Evolutionary conservation across 2,888 invertebrate species (phyloP).

Genomic region (Brachynemurus nebulosus): DNA sequence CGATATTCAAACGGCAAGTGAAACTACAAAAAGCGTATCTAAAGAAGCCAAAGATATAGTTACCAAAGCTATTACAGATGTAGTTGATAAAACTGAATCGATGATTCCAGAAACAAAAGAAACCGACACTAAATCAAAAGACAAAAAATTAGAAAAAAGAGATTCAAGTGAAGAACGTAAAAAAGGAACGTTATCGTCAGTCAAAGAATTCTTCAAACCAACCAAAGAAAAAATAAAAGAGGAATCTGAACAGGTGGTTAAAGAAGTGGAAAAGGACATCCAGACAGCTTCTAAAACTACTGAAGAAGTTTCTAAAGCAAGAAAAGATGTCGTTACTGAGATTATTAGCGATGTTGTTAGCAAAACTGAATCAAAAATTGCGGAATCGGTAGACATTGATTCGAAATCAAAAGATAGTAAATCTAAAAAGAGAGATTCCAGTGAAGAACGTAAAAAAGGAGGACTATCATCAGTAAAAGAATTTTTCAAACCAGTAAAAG

Average conservation of each 20-base stretch:
- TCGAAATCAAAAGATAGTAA: too few relatives aligned
- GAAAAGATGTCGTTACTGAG: too few relatives aligned
- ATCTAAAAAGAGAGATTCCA: conserved; percentile 16
- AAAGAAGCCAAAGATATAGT: conserved; percentile 6
- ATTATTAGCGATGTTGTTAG: too few relatives aligned
- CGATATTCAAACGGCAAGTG: too few relatives aligned
- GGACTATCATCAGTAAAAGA: conserved; percentile 7
- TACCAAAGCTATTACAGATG: conserved; percentile 20
- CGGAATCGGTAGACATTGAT: conserved; percentile 15
- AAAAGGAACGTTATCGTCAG: not conserved
- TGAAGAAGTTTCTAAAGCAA: too few relatives aligned
- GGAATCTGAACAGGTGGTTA: too few relatives aligned
- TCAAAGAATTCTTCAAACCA: not conserved
- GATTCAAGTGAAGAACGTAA: too few relatives aligned
- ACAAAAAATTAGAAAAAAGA: conserved; percentile 24
- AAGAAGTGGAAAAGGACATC: too few relatives aligned
- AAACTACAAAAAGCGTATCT: conserved; percentile 7
- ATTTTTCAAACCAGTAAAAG: not conserved
- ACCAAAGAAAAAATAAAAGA: not conserved
- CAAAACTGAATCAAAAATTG: too few relatives aligned
- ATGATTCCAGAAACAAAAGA: conserved; percentile 10
- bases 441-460: conserved; percentile 14
- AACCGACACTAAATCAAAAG: conserved; percentile 31
- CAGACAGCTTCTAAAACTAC: too few relatives aligned
- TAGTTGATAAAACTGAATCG: conserved; percentile 18